Conservation (phyloP, 35 echinoderm and acorn worm genomes). For the Acanthaster planci region DNA sequence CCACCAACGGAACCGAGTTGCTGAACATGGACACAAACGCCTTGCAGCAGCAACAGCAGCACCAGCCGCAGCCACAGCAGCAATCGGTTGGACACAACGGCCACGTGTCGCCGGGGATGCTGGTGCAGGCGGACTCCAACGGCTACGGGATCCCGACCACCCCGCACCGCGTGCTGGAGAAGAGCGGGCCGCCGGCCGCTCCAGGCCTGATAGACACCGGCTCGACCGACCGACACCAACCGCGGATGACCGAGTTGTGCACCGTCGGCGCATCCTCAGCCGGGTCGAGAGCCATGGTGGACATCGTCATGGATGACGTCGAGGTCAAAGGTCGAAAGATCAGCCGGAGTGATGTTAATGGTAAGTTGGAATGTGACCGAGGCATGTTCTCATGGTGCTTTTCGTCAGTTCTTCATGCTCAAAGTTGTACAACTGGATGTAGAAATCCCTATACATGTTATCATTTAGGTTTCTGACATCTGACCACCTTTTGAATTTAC, state of each 20-base stretch:
- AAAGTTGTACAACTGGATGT: too few relatives aligned
- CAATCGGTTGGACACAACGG: not conserved
- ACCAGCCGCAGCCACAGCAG: not conserved
- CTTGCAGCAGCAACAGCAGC: not conserved
- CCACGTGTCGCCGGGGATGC: not conserved
- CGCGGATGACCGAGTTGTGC: constrained; percentile 2
- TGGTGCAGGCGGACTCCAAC: constrained; percentile 6
- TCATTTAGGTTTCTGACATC: too few relatives aligned
- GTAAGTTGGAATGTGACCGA: not conserved
- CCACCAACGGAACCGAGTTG: not conserved
- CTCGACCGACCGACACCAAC: not conserved
- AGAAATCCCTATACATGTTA: too few relatives aligned
- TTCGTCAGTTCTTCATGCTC: too few relatives aligned
- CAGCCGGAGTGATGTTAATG: not conserved
- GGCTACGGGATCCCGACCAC: constrained; percentile 8
- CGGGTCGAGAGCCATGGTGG: not conserved
- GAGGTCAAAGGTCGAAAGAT: constrained; percentile 17
- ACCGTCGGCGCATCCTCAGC: not conserved
- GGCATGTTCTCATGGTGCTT: too few relatives aligned
- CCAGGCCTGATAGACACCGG: not conserved
- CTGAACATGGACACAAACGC: not conserved
- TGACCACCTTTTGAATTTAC: too few relatives aligned
- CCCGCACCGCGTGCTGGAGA: constrained; percentile 11
- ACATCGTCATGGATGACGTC: constrained; percentile 18
- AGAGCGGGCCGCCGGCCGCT: not conserved